phyloP scores from a whole-genome alignment of 2,888 invertebrate genomes.

The Orthosia gothica region DNA sequence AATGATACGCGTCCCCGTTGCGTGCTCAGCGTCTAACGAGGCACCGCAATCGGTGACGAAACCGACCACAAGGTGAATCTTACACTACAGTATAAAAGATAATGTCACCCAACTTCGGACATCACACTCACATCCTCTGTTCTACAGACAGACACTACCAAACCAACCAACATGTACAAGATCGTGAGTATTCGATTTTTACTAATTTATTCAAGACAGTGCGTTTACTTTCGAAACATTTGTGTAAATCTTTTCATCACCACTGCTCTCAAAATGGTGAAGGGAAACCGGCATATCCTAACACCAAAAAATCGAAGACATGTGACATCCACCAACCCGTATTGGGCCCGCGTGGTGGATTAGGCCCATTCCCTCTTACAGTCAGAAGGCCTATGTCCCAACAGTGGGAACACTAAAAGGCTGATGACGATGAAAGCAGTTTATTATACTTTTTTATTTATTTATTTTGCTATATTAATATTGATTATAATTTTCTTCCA shows the following conservation, averaged over 20 bases:
- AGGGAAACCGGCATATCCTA: too few species aligned
- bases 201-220: not conserved
- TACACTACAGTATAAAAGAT: constrained; percentile 87
- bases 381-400: too few species aligned
- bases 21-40: constrained; percentile 85
- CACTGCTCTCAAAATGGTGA: too few species aligned
- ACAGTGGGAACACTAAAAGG: too few species aligned
- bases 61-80: constrained; percentile 89
- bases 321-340: too few species aligned
- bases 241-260: too few species aligned
- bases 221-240: not conserved
- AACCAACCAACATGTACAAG: constrained; percentile 84
- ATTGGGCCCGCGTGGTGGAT: too few species aligned
- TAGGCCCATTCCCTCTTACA: too few species aligned
- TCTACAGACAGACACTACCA: constrained; percentile 77
- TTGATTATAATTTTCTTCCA: constrained; percentile 66
- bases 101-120: constrained; percentile 80
- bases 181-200: constrained; percentile 76
- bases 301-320: too few species aligned
- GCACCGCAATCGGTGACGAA: constrained; percentile 84
- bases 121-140: constrained; percentile 85
- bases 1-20: constrained; percentile 84
- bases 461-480: not conserved
- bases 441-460: not conserved
- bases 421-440: too few species aligned